Conservation (phyloP, 2,888 invertebrate species). For the Brassicogethes aeneus region DNA sequence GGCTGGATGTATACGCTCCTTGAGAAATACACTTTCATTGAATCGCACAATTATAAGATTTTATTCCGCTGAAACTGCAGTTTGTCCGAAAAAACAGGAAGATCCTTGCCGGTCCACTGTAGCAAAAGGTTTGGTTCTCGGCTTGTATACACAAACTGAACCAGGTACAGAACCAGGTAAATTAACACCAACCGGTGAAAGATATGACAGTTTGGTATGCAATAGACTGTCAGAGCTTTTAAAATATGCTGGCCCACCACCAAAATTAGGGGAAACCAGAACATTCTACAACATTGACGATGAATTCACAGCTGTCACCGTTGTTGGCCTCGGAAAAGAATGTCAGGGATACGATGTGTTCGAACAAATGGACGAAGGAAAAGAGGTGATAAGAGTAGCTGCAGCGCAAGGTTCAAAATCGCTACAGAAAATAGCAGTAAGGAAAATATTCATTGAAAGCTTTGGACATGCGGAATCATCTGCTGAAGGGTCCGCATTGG, state of each 20-base stretch:
- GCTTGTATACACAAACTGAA: conserved; percentile 52
- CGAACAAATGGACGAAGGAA: conserved; percentile 65
- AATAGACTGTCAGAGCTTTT: conserved; percentile 49
- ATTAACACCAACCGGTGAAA: conserved; percentile 52
- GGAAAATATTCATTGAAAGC: conserved; percentile 59
- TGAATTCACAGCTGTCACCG: conserved; percentile 56
- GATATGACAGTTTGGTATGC: conserved; percentile 47
- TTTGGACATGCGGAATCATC: conserved; percentile 71
- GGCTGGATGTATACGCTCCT: background rate
- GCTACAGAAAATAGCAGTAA: conserved; percentile 46
- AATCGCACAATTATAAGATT: background rate
- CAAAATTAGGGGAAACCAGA: conserved; percentile 47
- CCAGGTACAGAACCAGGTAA: conserved; percentile 47
- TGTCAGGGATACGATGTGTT: conserved; percentile 55
- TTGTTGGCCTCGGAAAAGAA: conserved; percentile 66
- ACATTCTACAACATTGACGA: conserved; percentile 57
- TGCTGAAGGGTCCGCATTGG: conserved; percentile 66
- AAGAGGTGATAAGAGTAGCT: conserved; percentile 65
- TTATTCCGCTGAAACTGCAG: background rate
- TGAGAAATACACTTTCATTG: background rate
- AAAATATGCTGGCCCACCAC: conserved; percentile 40
- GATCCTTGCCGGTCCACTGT: conserved; percentile 28
- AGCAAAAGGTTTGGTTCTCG: conserved; percentile 49
- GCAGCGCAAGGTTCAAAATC: conserved; percentile 52
- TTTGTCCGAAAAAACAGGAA: conserved; percentile 6